Conservation (phyloP, 2,888 invertebrate genomes). For the Eupithecia subfuscata region DNA sequence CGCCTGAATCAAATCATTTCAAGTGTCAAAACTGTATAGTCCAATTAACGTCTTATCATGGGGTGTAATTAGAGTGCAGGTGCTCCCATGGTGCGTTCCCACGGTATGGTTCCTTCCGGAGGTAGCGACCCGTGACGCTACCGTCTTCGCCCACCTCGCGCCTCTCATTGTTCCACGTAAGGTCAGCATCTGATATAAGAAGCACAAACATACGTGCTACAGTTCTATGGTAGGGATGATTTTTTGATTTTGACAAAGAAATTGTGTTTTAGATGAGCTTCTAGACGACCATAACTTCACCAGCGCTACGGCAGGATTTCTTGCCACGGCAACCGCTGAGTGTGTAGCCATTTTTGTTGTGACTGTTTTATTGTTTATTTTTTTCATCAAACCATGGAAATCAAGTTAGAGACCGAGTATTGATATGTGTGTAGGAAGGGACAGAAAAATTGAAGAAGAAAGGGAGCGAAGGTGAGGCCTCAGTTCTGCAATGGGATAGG, state of each 20-base stretch:
- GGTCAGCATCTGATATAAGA: conserved; percentile 30
- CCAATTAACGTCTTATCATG: conserved; percentile 37
- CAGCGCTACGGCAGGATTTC: no score
- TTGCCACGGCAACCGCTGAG: no score
- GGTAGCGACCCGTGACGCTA: conserved; percentile 80
- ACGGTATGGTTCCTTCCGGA: conserved; percentile 79
- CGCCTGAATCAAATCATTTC: background rate
- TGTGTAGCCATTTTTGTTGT: no score
- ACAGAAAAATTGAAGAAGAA: no score
- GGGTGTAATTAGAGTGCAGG: conserved; percentile 64
- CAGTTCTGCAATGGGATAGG: no score
- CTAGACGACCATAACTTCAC: background rate
- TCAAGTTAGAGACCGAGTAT: no score
- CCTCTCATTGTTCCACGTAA: conserved; percentile 62
- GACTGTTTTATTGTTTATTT: no score
- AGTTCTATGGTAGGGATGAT: background rate
- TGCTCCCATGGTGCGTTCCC: conserved; percentile 65
- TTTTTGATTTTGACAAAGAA: background rate
- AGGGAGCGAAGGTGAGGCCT: no score
- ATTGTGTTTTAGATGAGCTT: background rate
- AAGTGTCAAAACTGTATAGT: conserved; percentile 23
- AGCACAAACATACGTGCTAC: background rate
- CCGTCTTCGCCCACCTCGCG: conserved; percentile 68
- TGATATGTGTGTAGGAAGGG: no score
- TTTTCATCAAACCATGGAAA: no score